Conservation (phyloP, 2,113 vertebrate species). For the Bagarius yarrelli region DNA sequence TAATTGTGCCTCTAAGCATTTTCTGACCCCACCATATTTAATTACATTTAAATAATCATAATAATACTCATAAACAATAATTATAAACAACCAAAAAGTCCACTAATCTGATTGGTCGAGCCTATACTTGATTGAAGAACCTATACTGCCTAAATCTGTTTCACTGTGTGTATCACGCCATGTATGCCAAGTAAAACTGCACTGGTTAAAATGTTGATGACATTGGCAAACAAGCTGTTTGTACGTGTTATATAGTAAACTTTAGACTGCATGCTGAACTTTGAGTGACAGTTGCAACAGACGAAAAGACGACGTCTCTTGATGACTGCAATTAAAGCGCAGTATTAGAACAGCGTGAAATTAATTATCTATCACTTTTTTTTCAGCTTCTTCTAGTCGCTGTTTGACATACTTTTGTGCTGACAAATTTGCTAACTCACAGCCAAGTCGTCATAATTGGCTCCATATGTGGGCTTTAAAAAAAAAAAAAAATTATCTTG, state of each 20-base stretch:
- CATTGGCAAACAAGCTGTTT: not conserved
- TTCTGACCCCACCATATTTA: not conserved
- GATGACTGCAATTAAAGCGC: not conserved
- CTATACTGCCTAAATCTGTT: not conserved
- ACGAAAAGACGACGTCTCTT: not conserved
- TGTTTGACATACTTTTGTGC: not conserved
- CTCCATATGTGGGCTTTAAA: not conserved
- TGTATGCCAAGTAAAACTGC: not conserved
- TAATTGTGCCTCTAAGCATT: not conserved
- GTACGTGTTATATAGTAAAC: not conserved
- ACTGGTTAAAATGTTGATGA: not conserved
- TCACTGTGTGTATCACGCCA: not conserved
- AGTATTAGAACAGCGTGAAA: conserved; percentile 10
- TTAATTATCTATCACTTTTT: conserved; percentile 3
- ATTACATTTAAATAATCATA: too few relatives aligned
- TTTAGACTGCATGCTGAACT: not conserved
- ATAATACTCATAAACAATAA: too few relatives aligned
- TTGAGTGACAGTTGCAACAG: not conserved
- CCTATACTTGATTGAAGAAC: too few relatives aligned
- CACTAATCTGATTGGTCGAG: not conserved
- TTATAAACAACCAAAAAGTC: not conserved
- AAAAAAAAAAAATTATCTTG: not conserved
- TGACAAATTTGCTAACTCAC: not conserved
- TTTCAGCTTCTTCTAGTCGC: not conserved
- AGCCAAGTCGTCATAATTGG: conserved; percentile 1